Evolutionary conservation across 2,797 vertebrate genomes (phyloP).

Genomic region (Periparus ater): DNA sequence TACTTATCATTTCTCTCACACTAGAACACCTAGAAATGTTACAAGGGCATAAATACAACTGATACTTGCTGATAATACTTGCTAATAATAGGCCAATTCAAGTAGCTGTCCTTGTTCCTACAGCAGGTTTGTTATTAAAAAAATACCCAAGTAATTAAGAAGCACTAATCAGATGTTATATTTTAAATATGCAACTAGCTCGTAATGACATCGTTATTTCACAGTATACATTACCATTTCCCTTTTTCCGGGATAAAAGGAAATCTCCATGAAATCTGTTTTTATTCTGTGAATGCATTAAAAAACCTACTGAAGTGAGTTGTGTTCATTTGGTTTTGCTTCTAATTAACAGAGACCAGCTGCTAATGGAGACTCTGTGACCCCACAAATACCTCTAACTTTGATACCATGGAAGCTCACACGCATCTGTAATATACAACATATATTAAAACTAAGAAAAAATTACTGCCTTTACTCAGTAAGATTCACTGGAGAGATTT

Average conservation of each 20-base stretch:
- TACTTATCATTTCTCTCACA: constrained; percentile 10
- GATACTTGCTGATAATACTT: neutral
- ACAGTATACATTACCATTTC: neutral
- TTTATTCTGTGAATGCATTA: neutral
- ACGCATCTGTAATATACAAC: neutral
- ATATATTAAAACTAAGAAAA: neutral
- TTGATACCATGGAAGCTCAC: neutral
- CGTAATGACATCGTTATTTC: neutral
- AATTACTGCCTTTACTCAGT: neutral
- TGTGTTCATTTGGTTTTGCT: neutral
- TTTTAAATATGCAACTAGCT: neutral
- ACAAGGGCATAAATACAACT: neutral
- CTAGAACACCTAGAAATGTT: neutral
- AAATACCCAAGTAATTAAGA: neutral
- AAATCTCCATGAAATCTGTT: neutral
- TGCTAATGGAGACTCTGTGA: neutral
- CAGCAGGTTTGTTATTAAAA: neutral
- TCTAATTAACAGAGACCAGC: neutral
- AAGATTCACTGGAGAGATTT: neutral
- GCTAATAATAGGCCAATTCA: neutral
- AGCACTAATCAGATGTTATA: neutral
- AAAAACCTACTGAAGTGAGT: neutral
- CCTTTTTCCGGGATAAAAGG: neutral
- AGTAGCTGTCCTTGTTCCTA: neutral
- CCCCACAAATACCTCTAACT: neutral